Base-by-base conservation (phyloP, 2,888 invertebrate species). In the Caenorhabditis imperialis region DNA sequence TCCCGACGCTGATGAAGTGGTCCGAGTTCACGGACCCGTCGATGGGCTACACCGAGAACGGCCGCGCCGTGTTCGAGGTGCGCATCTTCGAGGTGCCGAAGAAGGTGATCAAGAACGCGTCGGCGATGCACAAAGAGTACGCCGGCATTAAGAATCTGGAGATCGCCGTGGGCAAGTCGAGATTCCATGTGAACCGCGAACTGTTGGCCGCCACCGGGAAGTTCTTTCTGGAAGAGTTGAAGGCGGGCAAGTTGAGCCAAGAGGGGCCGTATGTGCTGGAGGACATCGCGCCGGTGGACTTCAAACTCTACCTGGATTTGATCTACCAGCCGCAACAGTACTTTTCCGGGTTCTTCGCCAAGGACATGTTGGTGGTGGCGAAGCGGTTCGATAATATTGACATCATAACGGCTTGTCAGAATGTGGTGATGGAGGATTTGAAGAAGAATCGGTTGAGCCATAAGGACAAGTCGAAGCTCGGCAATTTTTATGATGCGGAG, bases 281-380 rank as follows among this genome's bases (percentile, higher is more conserved):
- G n/a, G 53, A 53, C 10, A 53, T 62, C 45, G 37, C 23, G 12
- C 45, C 53, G 14, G 16, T 18, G 7, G 62, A 62, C 22, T 62
- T 62, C 53, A 20, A 35, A 10, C 22, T 62, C 20, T 62, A 37
- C 27, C 16, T 62, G 37, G 62, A 62, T 35, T 37, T 62, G 25
- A 35, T 38, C 23, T 62, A 62, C 18, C 37, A 45, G 53, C 62
- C 62, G 20, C 44, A 53, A 22, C 62, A 62, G 22, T 62, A 62
- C 30, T 62, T 62, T 16, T 42, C 60, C 5, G 44, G 57, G 1
- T 62, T 37, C 30, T 35, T 37, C 37, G 62, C 53, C 16, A 62
- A 62, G 35, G 62, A 62, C 53, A 62, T 62, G 35, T 30, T 62
- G 5, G 16, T 6, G n/a, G 14, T 45, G 7, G 62, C 62, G 18